Evolutionary conservation across 1,140 invertebrate genomes (phyloP), one percentile per base, ranked within the genome.

Genomic region (Penaeus indicus): DNA sequence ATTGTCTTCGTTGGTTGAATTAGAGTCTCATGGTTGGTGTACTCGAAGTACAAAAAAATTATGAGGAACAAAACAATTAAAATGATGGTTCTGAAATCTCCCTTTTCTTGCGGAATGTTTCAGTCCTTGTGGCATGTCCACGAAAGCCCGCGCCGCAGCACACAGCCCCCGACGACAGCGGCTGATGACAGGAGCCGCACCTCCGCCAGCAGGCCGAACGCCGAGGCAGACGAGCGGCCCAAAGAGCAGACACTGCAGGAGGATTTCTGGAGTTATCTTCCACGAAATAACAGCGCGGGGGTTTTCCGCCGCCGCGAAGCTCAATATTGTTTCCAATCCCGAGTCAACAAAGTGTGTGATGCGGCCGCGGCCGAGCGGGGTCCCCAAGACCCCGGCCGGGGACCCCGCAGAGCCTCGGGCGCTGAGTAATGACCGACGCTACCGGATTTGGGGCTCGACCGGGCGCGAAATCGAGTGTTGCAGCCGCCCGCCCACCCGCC

Each of bases 341-440:
- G 79, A 60, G 79, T 81, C 79, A 81, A 81, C 79, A 81, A 81
- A 81, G 79, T 81, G 79, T 81, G 79, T 81, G 79, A 81, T 81
- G 79, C 32, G 54, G 79, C 79, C 79, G 79, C 54, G 54, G 54
- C 54, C 54, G 54, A 54, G 54, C 54, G 54, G 54, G 54, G 54
- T 54, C 54, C 54, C 16, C 54, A 54, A 54, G 11, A 13, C 54
- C 54, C 54, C 54, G 54, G 54, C 11, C 16, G 10, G 54, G 54
- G 54, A 54, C 54, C 54, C 54, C 54, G 54, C 54, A 54, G 79
- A 22, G 60, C 79, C 79, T 27, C 47, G 54, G 79, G 72, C 79
- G 54, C n/a, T 81, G 79, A 81, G 79, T 81, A 81, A 81, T 81
- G 79, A 62, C 42, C 54, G 79, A 32, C 54, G 47, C 25, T 61